A percentile compares a stretch with the other conserved stretches of the same genome.
Evolutionary conservation across 2,888 invertebrate species (phyloP).

Genomic region (Bruchidius siliquastri): DNA sequence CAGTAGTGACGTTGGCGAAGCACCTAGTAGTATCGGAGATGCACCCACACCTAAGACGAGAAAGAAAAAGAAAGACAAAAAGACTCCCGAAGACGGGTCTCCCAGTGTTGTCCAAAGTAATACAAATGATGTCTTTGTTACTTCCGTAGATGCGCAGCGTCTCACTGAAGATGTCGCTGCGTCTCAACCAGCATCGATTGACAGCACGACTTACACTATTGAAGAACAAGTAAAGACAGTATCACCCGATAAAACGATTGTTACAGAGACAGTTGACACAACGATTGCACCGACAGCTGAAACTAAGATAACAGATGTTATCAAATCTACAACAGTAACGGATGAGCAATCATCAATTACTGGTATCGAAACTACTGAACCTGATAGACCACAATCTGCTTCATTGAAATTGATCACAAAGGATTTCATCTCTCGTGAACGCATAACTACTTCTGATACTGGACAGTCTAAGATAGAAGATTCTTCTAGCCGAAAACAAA

Average conservation of each 20-base stretch:
- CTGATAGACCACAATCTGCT: background rate
- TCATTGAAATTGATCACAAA: constrained; percentile 12
- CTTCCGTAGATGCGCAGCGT: constrained; percentile 18
- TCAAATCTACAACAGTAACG: background rate
- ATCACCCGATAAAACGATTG: background rate
- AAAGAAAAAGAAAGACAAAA: constrained; percentile 27
- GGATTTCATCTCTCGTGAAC: constrained; percentile 22
- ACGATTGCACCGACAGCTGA: background rate
- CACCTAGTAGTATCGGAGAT: constrained; percentile 38
- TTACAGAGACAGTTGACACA: constrained; percentile 1
- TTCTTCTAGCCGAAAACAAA: background rate
- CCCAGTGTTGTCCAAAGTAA: too few relatives aligned
- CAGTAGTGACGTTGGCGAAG: constrained; percentile 34
- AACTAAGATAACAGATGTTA: background rate
- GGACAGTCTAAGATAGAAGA: background rate
- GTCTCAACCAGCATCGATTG: constrained; percentile 7
- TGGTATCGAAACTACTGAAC: background rate
- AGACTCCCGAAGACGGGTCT: constrained; percentile 33
- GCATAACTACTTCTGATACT: constrained; percentile 8
- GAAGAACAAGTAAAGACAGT: constrained; percentile 4
- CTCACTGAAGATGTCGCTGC: constrained; percentile 14
- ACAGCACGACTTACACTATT: constrained; percentile 12
- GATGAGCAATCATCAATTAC: background rate
- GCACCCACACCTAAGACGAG: constrained; percentile 27
- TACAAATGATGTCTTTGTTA: constrained; percentile 25